phyloP scores from a whole-genome alignment of 2,113 vertebrate genomes.

The Pteronura brasiliensis region DNA sequence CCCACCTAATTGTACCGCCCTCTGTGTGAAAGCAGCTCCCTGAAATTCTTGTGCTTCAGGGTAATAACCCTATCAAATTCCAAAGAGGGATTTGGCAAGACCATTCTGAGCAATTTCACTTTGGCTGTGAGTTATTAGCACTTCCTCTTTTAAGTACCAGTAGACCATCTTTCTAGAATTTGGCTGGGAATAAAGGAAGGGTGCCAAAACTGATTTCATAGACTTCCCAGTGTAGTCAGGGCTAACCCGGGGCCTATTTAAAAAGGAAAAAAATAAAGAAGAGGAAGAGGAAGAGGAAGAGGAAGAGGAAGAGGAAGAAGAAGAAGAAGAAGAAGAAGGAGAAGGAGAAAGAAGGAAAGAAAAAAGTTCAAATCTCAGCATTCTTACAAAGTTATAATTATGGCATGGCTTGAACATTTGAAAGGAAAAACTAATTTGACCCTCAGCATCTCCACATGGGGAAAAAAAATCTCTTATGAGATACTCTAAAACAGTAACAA shows the following conservation, averaged over 20 bases:
- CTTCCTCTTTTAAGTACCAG: slow-evolving; percentile 46
- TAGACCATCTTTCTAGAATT: slow-evolving; percentile 48
- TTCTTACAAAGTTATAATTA: slow-evolving; percentile 10
- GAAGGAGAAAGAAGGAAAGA: background rate
- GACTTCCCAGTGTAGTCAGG: background rate
- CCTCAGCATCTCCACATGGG: background rate
- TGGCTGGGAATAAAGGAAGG: slow-evolving; percentile 13
- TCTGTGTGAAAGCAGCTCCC: background rate
- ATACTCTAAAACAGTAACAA: slow-evolving; percentile 30
- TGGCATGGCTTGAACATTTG: background rate
- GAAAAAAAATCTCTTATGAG: background rate
- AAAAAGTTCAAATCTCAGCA: background rate
- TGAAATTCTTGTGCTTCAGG: background rate
- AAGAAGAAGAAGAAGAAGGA: background rate
- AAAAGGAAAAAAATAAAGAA: background rate
- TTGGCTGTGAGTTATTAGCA: slow-evolving; percentile 62
- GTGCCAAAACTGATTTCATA: slow-evolving; percentile 37
- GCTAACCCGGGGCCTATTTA: background rate
- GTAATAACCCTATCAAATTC: background rate
- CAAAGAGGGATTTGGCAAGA: slow-evolving; percentile 26
- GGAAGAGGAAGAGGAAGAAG: background rate
- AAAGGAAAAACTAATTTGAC: background rate
- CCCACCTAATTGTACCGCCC: background rate
- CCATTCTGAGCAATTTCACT: slow-evolving; percentile 29
- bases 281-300: too few species aligned